Evolutionary conservation across 2,888 invertebrate genomes (phyloP).

Genomic region (Sphecodes monilicornis): DNA sequence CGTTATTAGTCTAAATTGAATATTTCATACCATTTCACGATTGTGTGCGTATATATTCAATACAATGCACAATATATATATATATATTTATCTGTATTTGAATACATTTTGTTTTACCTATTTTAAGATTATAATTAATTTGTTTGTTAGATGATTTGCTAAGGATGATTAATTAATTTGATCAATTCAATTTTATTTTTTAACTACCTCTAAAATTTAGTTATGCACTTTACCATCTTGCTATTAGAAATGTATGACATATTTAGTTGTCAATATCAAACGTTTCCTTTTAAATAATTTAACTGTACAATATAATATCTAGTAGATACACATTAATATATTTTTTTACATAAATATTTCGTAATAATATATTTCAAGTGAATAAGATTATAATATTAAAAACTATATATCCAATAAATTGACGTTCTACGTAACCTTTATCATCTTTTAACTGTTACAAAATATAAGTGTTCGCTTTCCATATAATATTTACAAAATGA

Average conservation of each 20-base stretch:
- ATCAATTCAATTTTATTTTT: not conserved
- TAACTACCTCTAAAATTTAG: not conserved
- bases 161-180: not conserved
- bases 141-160: not conserved
- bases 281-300: not conserved
- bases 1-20: not conserved
- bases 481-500: not conserved
- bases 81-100: not conserved
- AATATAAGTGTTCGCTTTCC: constrained; percentile 7
- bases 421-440: constrained; percentile 15
- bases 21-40: not conserved
- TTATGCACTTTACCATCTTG: not conserved
- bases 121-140: not conserved
- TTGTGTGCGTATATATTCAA: not conserved
- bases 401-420: not conserved
- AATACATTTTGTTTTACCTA: not conserved
- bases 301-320: not conserved
- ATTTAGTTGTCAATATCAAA: not conserved
- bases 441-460: not conserved
- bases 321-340: not conserved
- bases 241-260: not conserved
- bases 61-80: too few relatives aligned
- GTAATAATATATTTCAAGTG: not conserved
- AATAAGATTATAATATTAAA: constrained; percentile 14
- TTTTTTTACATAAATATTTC: not conserved